Evolutionary conservation across 2,797 vertebrate genomes (phyloP), one percentile per base, ranked within the genome.

Genomic region (Varecia variegata): DNA sequence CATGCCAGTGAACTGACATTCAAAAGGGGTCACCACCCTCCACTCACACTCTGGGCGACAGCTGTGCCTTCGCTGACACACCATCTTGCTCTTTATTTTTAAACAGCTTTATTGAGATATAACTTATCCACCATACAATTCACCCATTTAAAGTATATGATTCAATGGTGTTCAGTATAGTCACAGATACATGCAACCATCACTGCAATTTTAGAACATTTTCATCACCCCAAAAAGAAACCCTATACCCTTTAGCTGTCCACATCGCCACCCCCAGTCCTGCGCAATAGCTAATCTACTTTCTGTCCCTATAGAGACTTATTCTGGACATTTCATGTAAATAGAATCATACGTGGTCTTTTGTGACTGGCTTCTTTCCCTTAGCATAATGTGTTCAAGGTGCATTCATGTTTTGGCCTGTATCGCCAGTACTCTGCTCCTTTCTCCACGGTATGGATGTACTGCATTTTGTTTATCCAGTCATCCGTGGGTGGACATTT

Each of bases 1-100:
- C 27, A 7, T 14, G 5, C 56, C 2, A 0, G 1, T 58, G 54
- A 88, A n/a, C 15, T 21, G 3, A n/a, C 18, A 0, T 4, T 35
- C 71, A 38, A 8, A 27, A 43, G 32, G 67, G 50, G 56, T 35
- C 7, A 18, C 35, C 35, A 4, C 40, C 25, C 27, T 76, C 27
- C 32, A 15, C 45, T n/a, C 23, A 45, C 11, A 56, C 32, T 77
- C 65, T 35, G 43, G 90, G 67, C 5, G 21, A 62, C 27, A 27
- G 47, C 50, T 5, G 15, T 65, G 27, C 60, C 54, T 82, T 80
- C 38, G 35, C 62, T 40, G 30, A 35, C 2, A 3, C 8, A 47
- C 32, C 14, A 20, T 58, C 18, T 6, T 23, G 30, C 25, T 27
- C 68, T 81, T 82, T 70, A 56, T 43, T 45, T 58, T 68, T 62